A percentile compares a stretch with the other conserved stretches of the same genome.
These are phyloP conservation scores for Torymus texanus DNA, from an alignment of 2,888 invertebrate genomes.

Conservation along the genomic window DNA sequence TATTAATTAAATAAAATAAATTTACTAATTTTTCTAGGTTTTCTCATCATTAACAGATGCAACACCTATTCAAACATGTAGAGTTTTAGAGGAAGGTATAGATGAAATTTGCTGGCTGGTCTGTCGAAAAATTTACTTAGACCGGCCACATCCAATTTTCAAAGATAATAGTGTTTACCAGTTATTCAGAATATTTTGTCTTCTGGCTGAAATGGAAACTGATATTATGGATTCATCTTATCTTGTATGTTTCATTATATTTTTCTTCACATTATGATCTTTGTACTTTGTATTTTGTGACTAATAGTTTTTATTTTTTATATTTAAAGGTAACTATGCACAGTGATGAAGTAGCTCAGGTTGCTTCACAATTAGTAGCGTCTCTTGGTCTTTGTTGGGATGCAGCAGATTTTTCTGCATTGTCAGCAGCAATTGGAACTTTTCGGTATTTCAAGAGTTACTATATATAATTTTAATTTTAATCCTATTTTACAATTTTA, in stretches of 20 bases:
- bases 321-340: conserved; percentile 80
- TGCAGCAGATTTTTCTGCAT: conserved; percentile 77
- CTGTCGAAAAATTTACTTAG: conserved; percentile 81
- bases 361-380: conserved; percentile 82
- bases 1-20: conserved; percentile 13
- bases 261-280: background rate
- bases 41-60: conserved; percentile 74
- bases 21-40: conserved; percentile 65
- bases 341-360: conserved; percentile 82
- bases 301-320: conserved; percentile 16
- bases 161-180: conserved; percentile 82
- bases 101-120: conserved; percentile 85
- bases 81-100: conserved; percentile 71
- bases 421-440: conserved; percentile 71
- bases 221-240: conserved; percentile 76
- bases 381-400: conserved; percentile 85
- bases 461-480: too few species aligned
- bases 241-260: conserved; percentile 29
- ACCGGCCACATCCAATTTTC: conserved; percentile 80
- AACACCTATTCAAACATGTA: conserved; percentile 67
- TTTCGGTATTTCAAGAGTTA: conserved; percentile 67
- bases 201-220: conserved; percentile 84
- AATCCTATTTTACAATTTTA: too few species aligned
- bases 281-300: background rate
- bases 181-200: conserved; percentile 86